Evolutionary conservation across 1,140 invertebrate genomes (phyloP), one percentile per base, ranked within the genome.

Genomic region (Papilio glaucus): DNA sequence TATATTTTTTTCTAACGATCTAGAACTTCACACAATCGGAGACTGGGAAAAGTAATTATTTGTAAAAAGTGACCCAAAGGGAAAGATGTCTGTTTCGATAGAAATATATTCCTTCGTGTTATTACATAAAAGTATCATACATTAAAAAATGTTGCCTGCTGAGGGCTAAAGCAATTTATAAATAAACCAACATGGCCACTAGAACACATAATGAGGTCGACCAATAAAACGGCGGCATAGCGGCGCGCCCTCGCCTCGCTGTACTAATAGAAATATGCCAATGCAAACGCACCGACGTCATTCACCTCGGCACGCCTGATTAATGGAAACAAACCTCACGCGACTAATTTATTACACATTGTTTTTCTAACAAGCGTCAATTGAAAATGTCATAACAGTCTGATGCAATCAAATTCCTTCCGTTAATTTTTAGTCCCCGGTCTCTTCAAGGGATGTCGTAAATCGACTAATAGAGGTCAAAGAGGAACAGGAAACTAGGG

Each of bases 301-400:
- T 41, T 65, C 62, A 65, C 62, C 62, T 65, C 62, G 62, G 37
- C 62, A 65, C 62, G 62, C 62, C 29, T 65, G 29, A 9, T 65
- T 38, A 65, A 33, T 39, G 33, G 29, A 65, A 65, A 65, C 29
- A 38, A 39, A 39, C 7, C 33, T 38, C 37, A 38, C 37, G 60
- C 60, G 60, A 33, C 29, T 61, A 33, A 65, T 38, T 29, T 63
- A 53, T 53, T 57, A 24, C n/a, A 18, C 15, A 18, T 18, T 24
- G 49, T 57, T 57, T 57, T 57, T 33, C n/a, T 57, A 57, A 57
- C 49, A 12, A 10, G 49, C 49, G 49, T 57, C 49, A 57, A 57
- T 26, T 57, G 49, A 12, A 12, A 57, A 57, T 57, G 49, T 24
- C 49, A 57, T 57, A 57, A 57, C 49, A 12, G 12, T 4, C 49